Conservation (phyloP, 2,888 invertebrate species). For the Teleogryllus oceanicus region DNA sequence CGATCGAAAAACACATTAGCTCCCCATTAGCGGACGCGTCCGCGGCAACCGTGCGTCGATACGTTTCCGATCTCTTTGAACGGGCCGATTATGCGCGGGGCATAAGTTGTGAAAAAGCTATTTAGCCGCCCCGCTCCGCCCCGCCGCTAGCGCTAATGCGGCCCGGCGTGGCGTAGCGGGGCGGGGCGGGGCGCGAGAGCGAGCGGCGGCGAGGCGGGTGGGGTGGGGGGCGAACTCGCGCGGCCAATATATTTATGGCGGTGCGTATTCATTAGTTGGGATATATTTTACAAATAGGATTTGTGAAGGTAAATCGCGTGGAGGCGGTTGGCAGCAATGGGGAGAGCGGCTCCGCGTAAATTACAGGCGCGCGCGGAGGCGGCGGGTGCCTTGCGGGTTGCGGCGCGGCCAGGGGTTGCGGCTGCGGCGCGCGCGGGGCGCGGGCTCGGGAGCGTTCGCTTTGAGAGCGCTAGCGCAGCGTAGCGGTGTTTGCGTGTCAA, state of each 20-base stretch:
- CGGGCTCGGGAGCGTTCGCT: too few relatives aligned
- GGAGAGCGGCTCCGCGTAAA: too few relatives aligned
- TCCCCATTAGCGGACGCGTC: not conserved
- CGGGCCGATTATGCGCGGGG: not conserved
- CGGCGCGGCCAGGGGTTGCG: too few relatives aligned
- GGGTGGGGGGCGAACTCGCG: too few relatives aligned
- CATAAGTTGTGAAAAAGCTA: constrained; percentile 18
- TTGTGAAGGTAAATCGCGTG: constrained; percentile 10
- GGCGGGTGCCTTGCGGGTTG: too few relatives aligned
- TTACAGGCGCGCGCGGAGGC: too few relatives aligned
- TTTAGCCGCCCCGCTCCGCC: not conserved
- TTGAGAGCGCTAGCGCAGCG: too few relatives aligned
- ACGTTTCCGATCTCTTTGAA: not conserved
- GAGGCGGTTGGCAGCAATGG: not conserved
- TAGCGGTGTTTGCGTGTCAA: not conserved
- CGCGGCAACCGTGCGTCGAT: not conserved
- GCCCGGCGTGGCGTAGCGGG: not conserved
- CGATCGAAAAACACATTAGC: not conserved
- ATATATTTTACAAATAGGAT: constrained; percentile 18
- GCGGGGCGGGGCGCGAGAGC: not conserved
- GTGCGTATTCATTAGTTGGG: constrained; percentile 7
- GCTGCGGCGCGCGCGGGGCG: too few relatives aligned
- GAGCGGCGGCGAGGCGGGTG: not conserved
- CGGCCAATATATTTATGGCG: not conserved
- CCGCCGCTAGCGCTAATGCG: not conserved